These are phyloP conservation scores for Raja brachyura DNA, from an alignment of 2,113 vertebrate species.

Conservation along the genomic window DNA sequence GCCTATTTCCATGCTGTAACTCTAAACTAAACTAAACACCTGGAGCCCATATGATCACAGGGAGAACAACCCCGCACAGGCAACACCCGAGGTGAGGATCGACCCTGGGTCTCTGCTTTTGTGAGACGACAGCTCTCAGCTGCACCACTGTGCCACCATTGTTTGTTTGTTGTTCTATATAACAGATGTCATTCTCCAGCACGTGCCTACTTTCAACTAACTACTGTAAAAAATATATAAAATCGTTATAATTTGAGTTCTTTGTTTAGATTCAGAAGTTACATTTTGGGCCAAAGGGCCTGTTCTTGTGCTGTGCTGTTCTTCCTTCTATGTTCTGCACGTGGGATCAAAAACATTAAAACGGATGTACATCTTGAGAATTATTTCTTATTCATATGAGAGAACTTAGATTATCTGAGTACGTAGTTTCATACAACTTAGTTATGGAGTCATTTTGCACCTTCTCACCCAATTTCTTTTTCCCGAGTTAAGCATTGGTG, in stretches of 20 bases:
- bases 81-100: no score
- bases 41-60: no score
- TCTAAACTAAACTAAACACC: no score
- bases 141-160: no score
- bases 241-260: background rate
- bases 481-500: background rate
- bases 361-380: background rate
- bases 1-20: no score
- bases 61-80: no score
- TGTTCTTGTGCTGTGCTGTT: no score
- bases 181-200: background rate
- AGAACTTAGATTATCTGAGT: background rate
- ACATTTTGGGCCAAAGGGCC: background rate
- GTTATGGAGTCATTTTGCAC: background rate
- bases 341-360: background rate
- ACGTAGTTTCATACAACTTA: background rate
- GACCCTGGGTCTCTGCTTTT: no score
- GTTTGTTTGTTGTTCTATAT: background rate
- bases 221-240: background rate
- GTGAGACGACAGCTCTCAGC: no score
- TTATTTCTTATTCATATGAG: background rate
- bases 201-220: no score
- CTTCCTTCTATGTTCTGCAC: no score
- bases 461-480: background rate
- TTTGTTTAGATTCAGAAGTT: slow-evolving; percentile 1